Percentiles rank a stretch among this genome's conserved stretches.
phyloP scores from a whole-genome alignment of 30 jellyfish, hydroid and myxozoan species.

The Sanderia malayensis region DNA sequence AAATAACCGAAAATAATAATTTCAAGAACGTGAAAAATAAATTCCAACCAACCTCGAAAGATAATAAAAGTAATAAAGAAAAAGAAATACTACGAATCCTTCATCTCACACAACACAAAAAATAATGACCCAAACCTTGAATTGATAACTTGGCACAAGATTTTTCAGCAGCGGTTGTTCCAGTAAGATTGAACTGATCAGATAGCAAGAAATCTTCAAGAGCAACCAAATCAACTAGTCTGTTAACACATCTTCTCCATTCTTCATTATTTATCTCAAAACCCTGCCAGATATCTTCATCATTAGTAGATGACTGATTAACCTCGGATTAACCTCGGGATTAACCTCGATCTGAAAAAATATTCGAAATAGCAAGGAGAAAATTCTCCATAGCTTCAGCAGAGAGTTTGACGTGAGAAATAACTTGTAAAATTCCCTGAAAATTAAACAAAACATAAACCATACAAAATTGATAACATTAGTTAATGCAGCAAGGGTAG shows the following conservation, averaged over 20 bases:
- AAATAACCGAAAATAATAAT: no score
- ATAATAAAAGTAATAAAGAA: no score
- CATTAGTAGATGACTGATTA: slow-evolving; percentile 14
- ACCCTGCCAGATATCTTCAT: slow-evolving; percentile 48
- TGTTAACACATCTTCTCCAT: slow-evolving; percentile 68
- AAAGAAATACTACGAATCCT: no score
- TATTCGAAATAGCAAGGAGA: slow-evolving; percentile 7
- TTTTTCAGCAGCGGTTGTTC: neutral
- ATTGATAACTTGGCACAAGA: slow-evolving; percentile 13
- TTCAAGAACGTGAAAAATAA: no score
- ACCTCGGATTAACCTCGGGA: neutral
- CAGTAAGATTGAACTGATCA: slow-evolving; percentile 47
- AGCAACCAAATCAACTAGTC: slow-evolving; percentile 53
- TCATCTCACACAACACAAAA: no score
- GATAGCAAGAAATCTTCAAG: slow-evolving; percentile 54
- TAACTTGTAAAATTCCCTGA: slow-evolving; percentile 24
- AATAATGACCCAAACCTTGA: slow-evolving; percentile 44
- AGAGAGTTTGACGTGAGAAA: slow-evolving; percentile 26
- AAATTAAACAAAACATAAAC: no score
- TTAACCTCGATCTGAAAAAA: slow-evolving; percentile 25
- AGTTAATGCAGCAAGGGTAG: no score
- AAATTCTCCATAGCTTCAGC: slow-evolving; percentile 25
- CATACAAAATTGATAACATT: no score
- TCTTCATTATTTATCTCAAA: slow-evolving; percentile 56
- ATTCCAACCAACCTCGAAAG: no score